These are phyloP conservation scores for Smutsia gigantea DNA, from an alignment of 2,797 vertebrate species.

Conservation along the genomic window DNA sequence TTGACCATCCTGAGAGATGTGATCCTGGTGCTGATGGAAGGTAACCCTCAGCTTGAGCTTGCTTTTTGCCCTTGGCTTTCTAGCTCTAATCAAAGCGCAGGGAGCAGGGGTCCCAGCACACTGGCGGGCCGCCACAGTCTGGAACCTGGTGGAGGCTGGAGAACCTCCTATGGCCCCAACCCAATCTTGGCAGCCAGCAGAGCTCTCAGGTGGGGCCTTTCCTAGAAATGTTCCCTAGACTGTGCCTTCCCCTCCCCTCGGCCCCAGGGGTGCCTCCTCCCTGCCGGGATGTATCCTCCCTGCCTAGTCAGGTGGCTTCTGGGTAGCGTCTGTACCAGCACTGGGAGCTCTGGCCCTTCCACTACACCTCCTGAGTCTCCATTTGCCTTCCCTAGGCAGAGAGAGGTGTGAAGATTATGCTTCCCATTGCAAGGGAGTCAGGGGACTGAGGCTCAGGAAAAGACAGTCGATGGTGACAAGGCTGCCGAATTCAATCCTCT, in stretches of 20 bases:
- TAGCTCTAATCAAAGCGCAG: not conserved
- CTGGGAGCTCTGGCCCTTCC: not conserved
- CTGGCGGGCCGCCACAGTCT: not conserved
- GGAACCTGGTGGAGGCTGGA: not conserved
- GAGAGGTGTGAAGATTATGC: not conserved
- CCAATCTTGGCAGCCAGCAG: not conserved
- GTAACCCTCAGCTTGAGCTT: constrained; percentile 55
- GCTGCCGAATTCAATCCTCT: not conserved
- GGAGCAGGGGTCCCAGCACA: not conserved
- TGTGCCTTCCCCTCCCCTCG: fast-evolving
- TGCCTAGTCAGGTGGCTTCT: not conserved
- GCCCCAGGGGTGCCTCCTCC: not conserved
- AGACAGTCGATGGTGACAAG: not conserved
- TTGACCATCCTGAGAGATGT: constrained; percentile 88
- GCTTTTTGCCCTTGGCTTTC: not conserved
- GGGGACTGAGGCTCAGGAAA: not conserved
- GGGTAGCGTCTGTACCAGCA: not conserved
- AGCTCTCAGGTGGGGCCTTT: not conserved
- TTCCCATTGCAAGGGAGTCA: not conserved
- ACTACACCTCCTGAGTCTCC: not conserved
- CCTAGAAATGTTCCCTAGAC: constrained; percentile 2
- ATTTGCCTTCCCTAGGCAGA: not conserved
- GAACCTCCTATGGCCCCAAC: not conserved
- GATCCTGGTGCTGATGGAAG: constrained; percentile 89
- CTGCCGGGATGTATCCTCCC: not conserved